Base-by-base conservation (phyloP, 2,888 invertebrate species). In the Eristalis intricaria region DNA sequence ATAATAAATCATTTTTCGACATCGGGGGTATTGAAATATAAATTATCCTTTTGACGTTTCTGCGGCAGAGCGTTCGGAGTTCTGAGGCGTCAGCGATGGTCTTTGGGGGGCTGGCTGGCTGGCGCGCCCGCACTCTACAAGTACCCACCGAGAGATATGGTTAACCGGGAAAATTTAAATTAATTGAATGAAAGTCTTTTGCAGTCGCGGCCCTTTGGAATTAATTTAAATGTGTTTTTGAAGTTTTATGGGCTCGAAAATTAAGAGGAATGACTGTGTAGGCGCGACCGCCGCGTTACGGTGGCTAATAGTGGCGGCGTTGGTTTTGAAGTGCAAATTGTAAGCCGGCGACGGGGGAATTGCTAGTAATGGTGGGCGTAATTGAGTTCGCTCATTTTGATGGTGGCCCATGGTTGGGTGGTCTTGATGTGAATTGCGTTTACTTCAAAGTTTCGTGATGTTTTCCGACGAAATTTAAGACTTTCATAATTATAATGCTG, bases 1-100 rank as follows among this genome's bases (percentile, higher is more conserved):
- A 84, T 84, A 87, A 87, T 87, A 87, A 87, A 87, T 87, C 87
- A 87, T 87, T 83, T 84, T 83, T 87, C 84, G 87, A 87, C 84
- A 84, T 75, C 74, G 43, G 35, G 35, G 75, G 84, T 80, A 84
- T 84, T 87, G 87, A 87, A 87, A 84, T 87, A 87, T 87, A 87
- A 87, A 87, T 87, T 80, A 84, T 84, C 79, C 87, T 69, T 87
- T 87, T 73, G 84, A 84, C 79, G 76, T 79, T 66, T 60, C 38
- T 26, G 35, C 56, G 75, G 68, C n/a, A 13, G n/a, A 43, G 43
- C 0, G 43, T 32, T 1, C 26, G 1, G 13, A 8, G 38, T 13
- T 38, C 3, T 11, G 38, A 4, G 38, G 38, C 38, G 38, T 13
- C 13, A 11, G 13, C 38, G 38, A 32, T 32, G 32, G 38, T 38